Percentiles rank a stretch among this genome's conserved stretches.
These are phyloP conservation scores for Eurosta solidaginis DNA, from an alignment of 1,140 invertebrate species.

Conservation along the genomic window DNA sequence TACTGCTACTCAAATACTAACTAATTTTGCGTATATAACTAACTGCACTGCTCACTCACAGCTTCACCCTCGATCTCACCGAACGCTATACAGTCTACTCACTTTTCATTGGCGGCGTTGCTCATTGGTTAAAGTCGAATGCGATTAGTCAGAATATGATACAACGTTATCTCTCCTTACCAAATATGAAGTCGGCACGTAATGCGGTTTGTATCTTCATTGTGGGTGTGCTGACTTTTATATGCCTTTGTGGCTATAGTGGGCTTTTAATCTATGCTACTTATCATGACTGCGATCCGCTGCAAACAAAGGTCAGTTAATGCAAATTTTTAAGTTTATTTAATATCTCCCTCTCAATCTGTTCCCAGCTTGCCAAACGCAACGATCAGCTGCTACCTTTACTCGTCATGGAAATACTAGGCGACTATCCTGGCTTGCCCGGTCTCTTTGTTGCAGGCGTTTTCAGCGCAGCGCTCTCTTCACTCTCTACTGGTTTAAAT, in stretches of 20 bases:
- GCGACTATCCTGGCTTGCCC: conserved; percentile 74
- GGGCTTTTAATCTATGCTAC: conserved; percentile 80
- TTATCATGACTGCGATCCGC: conserved; percentile 78
- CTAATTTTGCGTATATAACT: not conserved
- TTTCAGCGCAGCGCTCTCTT: conserved; percentile 90
- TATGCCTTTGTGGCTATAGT: conserved; percentile 69
- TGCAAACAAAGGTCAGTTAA: conserved; percentile 62
- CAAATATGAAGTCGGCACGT: conserved; percentile 56
- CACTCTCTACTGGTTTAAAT: conserved; percentile 92
- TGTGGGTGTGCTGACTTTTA: conserved; percentile 67
- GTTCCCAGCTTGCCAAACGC: conserved; percentile 62
- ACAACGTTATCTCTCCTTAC: conserved; percentile 73
- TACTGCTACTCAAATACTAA: not conserved
- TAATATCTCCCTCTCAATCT: not conserved
- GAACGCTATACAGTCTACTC: conserved; percentile 77
- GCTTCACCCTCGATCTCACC: conserved; percentile 71
- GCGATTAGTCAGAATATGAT: conserved; percentile 84
- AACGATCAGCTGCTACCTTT: conserved; percentile 76
- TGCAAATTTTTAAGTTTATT: not conserved
- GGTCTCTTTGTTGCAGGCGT: conserved; percentile 85
- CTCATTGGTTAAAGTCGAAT: conserved; percentile 85
- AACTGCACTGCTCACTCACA: conserved; percentile 38
- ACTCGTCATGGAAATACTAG: conserved; percentile 80
- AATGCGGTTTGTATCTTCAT: conserved; percentile 72
- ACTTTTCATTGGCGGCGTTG: conserved; percentile 77